phyloP scores from a whole-genome alignment of 2,888 invertebrate species.

The Machimus atricapillus region DNA sequence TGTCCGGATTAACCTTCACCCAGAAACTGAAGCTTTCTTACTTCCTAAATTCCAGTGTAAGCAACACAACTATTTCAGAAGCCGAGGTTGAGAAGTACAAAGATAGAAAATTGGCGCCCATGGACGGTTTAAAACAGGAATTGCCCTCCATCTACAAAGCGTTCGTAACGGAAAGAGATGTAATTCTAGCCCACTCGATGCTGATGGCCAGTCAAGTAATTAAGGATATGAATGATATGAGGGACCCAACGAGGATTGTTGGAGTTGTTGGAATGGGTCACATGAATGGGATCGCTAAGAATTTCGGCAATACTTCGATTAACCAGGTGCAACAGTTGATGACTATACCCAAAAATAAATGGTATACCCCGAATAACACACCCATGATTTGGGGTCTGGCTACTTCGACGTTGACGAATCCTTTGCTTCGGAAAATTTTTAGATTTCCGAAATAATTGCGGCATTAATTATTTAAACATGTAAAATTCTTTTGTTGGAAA shows the following conservation, averaged over 20 bases:
- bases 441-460: not conserved
- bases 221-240: slow-evolving; percentile 34
- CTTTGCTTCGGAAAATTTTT: not conserved
- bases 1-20: slow-evolving; percentile 82
- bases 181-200: slow-evolving; percentile 83
- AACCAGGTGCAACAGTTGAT: slow-evolving; percentile 47
- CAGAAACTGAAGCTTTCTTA: slow-evolving; percentile 70
- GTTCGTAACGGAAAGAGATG: slow-evolving; percentile 90
- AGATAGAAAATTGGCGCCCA: slow-evolving; percentile 58
- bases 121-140: slow-evolving; percentile 84
- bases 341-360: slow-evolving; percentile 29
- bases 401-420: not conserved
- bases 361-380: not conserved
- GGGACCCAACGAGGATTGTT: slow-evolving; percentile 72
- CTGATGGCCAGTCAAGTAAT: slow-evolving; percentile 67
- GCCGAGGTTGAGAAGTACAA: slow-evolving; percentile 93
- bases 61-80: slow-evolving; percentile 56
- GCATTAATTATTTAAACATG: not conserved
- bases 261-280: slow-evolving; percentile 96
- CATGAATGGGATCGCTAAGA: slow-evolving; percentile 69
- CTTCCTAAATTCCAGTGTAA: not conserved
- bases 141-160: slow-evolving; percentile 65
- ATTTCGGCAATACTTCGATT: slow-evolving; percentile 47
- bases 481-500: not conserved
- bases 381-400: not conserved